A percentile compares a stretch with the other conserved stretches of the same genome.
Evolutionary conservation across 2,797 vertebrate species (phyloP).

Genomic region (Protosalanx chinensis): DNA sequence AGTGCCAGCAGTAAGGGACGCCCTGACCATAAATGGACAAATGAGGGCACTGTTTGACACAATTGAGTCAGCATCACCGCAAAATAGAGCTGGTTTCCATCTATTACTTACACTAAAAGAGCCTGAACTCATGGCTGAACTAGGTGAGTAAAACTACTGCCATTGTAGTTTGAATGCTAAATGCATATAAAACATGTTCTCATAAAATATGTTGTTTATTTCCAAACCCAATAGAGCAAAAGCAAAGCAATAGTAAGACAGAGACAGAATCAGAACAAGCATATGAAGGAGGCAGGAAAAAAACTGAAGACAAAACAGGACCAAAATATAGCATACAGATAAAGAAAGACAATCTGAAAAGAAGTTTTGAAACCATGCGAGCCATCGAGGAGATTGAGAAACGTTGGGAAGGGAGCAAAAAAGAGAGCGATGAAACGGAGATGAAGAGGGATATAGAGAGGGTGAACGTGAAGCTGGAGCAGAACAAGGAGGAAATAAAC

Average conservation of each 20-base stretch:
- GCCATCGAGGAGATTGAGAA: constrained; percentile 54
- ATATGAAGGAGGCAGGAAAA: constrained; percentile 2
- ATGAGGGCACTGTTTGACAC: constrained; percentile 48
- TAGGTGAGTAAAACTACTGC: constrained; percentile 38
- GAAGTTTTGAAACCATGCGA: constrained; percentile 42
- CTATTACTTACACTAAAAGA: constrained; percentile 45
- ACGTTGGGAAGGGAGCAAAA: constrained; percentile 50
- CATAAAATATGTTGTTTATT: not conserved
- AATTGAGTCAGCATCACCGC: constrained; percentile 36
- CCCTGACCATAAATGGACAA: constrained; percentile 39
- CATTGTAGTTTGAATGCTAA: not conserved
- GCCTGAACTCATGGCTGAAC: constrained; percentile 36
- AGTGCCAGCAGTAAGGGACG: constrained; percentile 20
- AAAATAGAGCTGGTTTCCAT: constrained; percentile 41
- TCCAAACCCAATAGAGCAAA: constrained; percentile 4
- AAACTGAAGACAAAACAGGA: constrained; percentile 26
- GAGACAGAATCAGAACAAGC: constrained; percentile 3
- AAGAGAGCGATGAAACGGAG: constrained; percentile 41
- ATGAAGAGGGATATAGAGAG: constrained; percentile 41
- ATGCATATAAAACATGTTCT: not conserved
- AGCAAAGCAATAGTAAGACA: constrained; percentile 10
- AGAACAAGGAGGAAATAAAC: constrained; percentile 39
- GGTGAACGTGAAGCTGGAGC: constrained; percentile 35
- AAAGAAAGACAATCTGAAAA: constrained; percentile 50
- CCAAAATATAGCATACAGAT: constrained; percentile 21